Evolutionary conservation across 2,113 vertebrate genomes (phyloP).

Genomic region (Mesitornis unicolor): DNA sequence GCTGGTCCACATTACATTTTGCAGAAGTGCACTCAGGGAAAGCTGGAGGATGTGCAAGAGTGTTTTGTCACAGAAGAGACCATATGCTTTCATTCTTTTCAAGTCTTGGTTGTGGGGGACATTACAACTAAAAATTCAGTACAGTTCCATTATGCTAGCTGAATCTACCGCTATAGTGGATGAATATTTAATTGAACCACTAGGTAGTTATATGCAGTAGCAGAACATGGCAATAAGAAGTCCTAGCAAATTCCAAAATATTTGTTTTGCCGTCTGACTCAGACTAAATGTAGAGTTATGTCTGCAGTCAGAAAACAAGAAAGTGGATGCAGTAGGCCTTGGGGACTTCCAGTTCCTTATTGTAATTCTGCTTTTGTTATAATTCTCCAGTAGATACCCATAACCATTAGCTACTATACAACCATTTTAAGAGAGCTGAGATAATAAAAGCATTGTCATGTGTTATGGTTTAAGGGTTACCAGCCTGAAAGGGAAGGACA

Average conservation of each 20-base stretch:
- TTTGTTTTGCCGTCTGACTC: neutral
- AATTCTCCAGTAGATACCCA: neutral
- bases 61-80: neutral
- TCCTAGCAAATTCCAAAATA: neutral
- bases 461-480: too few species aligned
- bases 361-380: neutral
- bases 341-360: neutral
- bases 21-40: neutral
- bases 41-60: neutral
- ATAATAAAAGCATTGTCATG: neutral
- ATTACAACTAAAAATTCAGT: fast-evolving
- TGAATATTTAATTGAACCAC: neutral
- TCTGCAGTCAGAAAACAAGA: neutral
- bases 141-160: neutral
- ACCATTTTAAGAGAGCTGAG: neutral
- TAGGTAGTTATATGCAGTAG: neutral
- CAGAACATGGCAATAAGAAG: neutral
- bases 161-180: neutral
- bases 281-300: neutral
- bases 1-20: neutral
- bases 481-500: too few species aligned
- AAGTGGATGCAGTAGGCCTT: neutral
- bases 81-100: neutral
- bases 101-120: neutral
- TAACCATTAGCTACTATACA: neutral